A percentile compares a stretch with the other conserved stretches of the same genome.
Conservation (phyloP, 2,888 invertebrate species). For the Tetranychus piercei region DNA sequence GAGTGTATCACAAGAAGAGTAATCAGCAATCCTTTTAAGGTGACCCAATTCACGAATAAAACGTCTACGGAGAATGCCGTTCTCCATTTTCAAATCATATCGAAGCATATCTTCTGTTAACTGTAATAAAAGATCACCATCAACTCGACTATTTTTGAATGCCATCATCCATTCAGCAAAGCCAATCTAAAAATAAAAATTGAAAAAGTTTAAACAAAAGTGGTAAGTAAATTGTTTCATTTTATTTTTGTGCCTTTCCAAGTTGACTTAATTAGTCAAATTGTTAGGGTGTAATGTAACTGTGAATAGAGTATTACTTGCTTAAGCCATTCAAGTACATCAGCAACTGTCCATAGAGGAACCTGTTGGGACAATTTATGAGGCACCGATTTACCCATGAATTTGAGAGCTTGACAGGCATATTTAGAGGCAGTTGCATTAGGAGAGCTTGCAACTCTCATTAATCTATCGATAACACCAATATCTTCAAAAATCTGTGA, state of each 20-base stretch:
- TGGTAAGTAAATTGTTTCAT: not conserved
- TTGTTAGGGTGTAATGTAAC: too few relatives aligned
- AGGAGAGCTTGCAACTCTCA: slow-evolving; percentile 88
- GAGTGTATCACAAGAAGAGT: slow-evolving; percentile 78
- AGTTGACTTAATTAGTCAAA: not conserved
- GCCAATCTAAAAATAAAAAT: slow-evolving; percentile 46
- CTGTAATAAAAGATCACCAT: slow-evolving; percentile 82
- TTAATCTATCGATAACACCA: slow-evolving; percentile 80
- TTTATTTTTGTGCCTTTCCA: not conserved
- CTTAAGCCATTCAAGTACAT: slow-evolving; percentile 93
- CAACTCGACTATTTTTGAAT: slow-evolving; percentile 78
- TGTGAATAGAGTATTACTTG: slow-evolving; percentile 39
- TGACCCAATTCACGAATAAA: slow-evolving; percentile 80
- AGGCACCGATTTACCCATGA: slow-evolving; percentile 90
- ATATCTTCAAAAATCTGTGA: slow-evolving; percentile 65
- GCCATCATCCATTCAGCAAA: slow-evolving; percentile 62
- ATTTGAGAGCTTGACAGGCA: slow-evolving; percentile 70
- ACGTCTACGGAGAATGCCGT: slow-evolving; percentile 77
- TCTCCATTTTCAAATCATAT: slow-evolving; percentile 76
- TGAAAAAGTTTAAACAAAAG: not conserved
- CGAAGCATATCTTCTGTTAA: slow-evolving; percentile 75
- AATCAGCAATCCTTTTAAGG: slow-evolving; percentile 86
- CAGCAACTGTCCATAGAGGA: slow-evolving; percentile 87
- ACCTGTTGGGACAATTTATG: slow-evolving; percentile 95
- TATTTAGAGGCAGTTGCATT: slow-evolving; percentile 94